Percentiles rank a stretch among this genome's conserved stretches.
Evolutionary conservation across 2,797 vertebrate genomes (phyloP).

Genomic region (Eulemur mongoz): DNA sequence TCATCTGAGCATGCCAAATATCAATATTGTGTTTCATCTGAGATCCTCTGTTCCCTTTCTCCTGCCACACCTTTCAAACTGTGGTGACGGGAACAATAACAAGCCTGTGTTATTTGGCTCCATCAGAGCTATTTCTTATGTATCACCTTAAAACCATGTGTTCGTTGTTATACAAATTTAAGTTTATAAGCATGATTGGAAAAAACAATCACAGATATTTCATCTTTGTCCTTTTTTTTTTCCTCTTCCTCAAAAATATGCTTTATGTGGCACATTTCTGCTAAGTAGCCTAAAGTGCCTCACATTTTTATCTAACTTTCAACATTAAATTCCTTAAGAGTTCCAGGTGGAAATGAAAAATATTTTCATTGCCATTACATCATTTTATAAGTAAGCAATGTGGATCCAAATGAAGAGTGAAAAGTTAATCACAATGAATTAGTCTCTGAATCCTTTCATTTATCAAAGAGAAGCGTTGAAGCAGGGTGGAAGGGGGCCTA

Average conservation of each 20-base stretch:
- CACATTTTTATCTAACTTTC: background rate
- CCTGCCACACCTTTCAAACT: conserved; percentile 77
- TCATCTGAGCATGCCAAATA: conserved; percentile 66
- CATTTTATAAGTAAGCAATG: background rate
- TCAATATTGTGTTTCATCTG: conserved; percentile 81
- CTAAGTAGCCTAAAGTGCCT: background rate
- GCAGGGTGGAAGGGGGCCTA: background rate
- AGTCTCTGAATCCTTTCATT: background rate
- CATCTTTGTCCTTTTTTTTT: background rate
- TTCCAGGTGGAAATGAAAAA: background rate
- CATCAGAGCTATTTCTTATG: conserved; percentile 24
- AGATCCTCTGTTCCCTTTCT: conserved; percentile 64
- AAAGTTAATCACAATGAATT: background rate
- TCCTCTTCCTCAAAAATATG: background rate
- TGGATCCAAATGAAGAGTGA: background rate
- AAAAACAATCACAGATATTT: background rate
- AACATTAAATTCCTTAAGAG: background rate
- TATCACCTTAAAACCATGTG: conserved; percentile 28
- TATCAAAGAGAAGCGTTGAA: background rate
- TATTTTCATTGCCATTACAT: background rate
- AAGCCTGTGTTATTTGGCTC: conserved; percentile 60
- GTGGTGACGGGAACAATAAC: conserved; percentile 73
- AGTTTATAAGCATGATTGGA: background rate
- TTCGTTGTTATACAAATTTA: conserved; percentile 1
- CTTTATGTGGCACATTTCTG: background rate